Conservation (phyloP, 2,113 vertebrate species). For the Tretioscincus oriximinensis region DNA sequence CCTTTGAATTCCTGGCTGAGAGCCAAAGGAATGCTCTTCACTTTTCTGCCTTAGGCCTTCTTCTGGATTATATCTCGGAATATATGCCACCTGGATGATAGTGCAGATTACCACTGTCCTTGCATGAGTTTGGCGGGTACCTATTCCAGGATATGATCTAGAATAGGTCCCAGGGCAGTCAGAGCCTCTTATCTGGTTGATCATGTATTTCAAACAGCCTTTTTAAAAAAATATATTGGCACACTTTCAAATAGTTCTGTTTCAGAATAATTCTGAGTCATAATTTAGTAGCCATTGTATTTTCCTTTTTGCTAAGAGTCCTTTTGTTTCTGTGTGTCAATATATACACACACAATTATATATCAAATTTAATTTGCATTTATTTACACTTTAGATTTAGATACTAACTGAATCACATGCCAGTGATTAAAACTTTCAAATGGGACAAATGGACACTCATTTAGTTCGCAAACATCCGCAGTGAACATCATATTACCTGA, state of each 20-base stretch:
- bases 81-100: too few species aligned
- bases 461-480: background rate
- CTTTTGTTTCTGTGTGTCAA: background rate
- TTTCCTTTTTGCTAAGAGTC: background rate
- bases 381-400: background rate
- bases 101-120: too few species aligned
- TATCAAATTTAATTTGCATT: background rate
- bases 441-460: background rate
- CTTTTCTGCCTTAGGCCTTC: too few species aligned
- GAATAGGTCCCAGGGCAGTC: too few species aligned
- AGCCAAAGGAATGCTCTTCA: too few species aligned
- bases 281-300: background rate
- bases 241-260: background rate
- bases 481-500: background rate
- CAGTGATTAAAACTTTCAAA: background rate
- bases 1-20: too few species aligned
- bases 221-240: too few species aligned
- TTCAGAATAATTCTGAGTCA: background rate
- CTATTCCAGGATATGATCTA: too few species aligned
- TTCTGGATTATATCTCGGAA: too few species aligned
- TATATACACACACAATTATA: background rate
- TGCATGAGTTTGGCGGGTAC: too few species aligned
- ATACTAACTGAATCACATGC: background rate
- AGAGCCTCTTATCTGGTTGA: too few species aligned
- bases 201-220: too few species aligned